Evolutionary conservation across 2,113 vertebrate species (phyloP).

Genomic region (Anhinga rufa): DNA sequence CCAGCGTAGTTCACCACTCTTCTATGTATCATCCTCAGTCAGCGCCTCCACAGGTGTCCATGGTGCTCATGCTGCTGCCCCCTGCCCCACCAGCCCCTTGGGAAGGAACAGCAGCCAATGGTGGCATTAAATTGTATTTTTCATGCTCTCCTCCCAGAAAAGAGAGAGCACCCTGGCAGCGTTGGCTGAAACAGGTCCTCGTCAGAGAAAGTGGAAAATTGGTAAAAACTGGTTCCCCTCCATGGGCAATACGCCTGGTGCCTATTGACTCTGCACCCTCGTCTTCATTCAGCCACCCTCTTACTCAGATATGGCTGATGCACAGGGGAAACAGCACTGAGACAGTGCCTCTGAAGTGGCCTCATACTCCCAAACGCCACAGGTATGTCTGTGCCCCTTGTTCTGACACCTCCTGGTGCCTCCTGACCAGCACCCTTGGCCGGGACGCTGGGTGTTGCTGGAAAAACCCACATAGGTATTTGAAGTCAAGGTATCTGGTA

Average conservation of each 20-base stretch:
- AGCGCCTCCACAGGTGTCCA: rapidly evolving
- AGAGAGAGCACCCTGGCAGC: not conserved
- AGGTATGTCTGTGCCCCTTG: rapidly evolving
- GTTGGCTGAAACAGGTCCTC: not conserved
- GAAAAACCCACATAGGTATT: not conserved
- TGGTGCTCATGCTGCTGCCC: not conserved
- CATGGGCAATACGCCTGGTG: rapidly evolving
- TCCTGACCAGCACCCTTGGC: not conserved
- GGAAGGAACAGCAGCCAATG: rapidly evolving
- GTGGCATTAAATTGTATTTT: not conserved
- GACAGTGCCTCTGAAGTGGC: not conserved
- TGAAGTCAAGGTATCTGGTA: not conserved
- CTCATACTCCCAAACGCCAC: not conserved
- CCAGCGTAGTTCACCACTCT: not conserved
- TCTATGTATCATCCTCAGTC: not conserved
- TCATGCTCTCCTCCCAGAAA: not conserved
- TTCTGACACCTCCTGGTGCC: not conserved
- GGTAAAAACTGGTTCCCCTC: not conserved
- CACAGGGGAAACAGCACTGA: rapidly evolving
- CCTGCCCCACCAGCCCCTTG: not conserved
- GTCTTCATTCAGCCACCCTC: not conserved
- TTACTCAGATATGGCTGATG: not conserved
- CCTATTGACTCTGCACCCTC: not conserved
- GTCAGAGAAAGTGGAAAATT: not conserved
- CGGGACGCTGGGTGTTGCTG: not conserved